Percentiles rank a stretch among this genome's conserved stretches.
phyloP scores from a whole-genome alignment of 2,113 vertebrate species.

The Oncorhynchus kisutch region DNA sequence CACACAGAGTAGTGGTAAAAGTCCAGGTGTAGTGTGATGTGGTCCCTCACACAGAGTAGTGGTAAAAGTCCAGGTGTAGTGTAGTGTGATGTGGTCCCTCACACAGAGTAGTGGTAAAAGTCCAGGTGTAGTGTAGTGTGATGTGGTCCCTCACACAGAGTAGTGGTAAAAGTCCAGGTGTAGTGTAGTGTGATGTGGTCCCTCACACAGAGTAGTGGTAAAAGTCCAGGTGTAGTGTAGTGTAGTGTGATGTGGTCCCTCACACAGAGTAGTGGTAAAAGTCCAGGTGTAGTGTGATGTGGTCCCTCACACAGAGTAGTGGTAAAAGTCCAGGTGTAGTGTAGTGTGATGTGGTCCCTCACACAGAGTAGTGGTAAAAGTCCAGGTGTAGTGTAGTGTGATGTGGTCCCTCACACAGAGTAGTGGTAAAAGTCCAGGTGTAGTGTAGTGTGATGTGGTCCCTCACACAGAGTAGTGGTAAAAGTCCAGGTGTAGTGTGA shows the following conservation, averaged over 20 bases:
- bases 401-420: too few species aligned
- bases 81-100: background rate
- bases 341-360: background rate
- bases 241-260: background rate
- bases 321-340: background rate
- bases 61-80: background rate
- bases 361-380: background rate
- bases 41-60: background rate
- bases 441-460: background rate
- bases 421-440: background rate
- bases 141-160: too few species aligned
- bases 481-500: background rate
- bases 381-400: background rate
- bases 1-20: background rate
- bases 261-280: background rate
- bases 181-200: background rate
- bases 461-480: background rate
- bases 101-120: background rate
- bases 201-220: background rate
- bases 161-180: background rate
- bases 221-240: background rate
- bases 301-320: background rate
- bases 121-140: background rate
- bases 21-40: background rate
- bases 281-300: background rate